Base-by-base conservation (phyloP, 2,797 vertebrate genomes). In the Diplodus puntazzo region DNA sequence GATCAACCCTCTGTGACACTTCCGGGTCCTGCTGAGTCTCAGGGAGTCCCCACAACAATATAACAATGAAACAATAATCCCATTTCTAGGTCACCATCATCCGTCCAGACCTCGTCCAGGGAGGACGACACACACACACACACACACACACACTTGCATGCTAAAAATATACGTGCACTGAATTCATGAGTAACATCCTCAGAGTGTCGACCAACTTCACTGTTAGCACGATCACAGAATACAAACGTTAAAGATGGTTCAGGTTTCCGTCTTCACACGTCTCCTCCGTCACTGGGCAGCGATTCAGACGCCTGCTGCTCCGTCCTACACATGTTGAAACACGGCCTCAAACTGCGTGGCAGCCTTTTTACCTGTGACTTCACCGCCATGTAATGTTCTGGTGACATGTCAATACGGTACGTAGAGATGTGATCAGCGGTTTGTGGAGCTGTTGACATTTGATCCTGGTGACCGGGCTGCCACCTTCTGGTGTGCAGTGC, bases 1-100 rank as follows among this genome's bases (percentile, higher is more conserved):
- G 23, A 69, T 70, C 65, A 68, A 52, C 66, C 42, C 63, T 81
- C 12, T 7, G 67, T 12, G 67, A n/a, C 53, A 42, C 75, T 39
- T 69, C 21, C 1, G 73, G 48, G 74, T 21, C 52, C 61, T 2
- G 42, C 8, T 62, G 34, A 11, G 39, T 80, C 72, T 70, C 43
- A 2, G 46, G 73, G 69, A 78, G 70, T 80, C 61, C 46, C 79
- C 46, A n/a, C 4, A 63, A 75, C 18, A 66, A 80, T 45, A 34
- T 13, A 69, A 79, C n/a, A 63, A 79, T 45, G n/a, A 30, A 55
- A 79, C 58, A 60, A 60, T 45, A 20, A 74, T 66, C 30, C 6
- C 69, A 62, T 71, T 80, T 85, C 69, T 70, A 69, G 68, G 79
- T 46, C 69, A 27, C 42, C n/a, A 18, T 54, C 50, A 20, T 45